Conservation (phyloP, 2,797 vertebrate genomes). For the Pyrocephalus nanus region DNA sequence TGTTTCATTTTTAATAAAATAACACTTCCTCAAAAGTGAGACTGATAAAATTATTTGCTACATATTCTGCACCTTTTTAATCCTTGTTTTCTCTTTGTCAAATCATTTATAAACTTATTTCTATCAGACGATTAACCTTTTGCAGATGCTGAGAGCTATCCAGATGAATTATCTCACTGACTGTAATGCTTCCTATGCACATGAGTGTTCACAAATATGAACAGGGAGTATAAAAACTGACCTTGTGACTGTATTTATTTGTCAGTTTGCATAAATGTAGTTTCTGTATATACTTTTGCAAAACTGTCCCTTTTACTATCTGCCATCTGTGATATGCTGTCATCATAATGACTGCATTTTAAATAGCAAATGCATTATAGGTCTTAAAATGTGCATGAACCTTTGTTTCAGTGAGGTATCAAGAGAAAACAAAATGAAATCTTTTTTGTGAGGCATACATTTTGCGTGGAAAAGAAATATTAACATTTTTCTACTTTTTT, state of each 20-base stretch:
- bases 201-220: background rate
- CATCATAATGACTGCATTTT: constrained; percentile 14
- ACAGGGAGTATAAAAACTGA: background rate
- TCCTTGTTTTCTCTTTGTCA: background rate
- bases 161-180: background rate
- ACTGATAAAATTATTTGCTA: background rate
- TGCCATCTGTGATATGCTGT: background rate
- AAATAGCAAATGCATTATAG: background rate
- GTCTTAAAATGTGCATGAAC: constrained; percentile 12
- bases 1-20: constrained; percentile 22
- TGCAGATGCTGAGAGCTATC: background rate
- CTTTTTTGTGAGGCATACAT: background rate
- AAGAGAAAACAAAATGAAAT: background rate
- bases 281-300: background rate
- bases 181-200: background rate
- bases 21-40: background rate
- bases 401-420: background rate
- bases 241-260: constrained; percentile 1
- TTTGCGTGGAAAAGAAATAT: background rate
- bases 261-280: background rate
- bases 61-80: background rate
- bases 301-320: background rate
- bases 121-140: constrained; percentile 7
- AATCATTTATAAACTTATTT: background rate
- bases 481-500: background rate